Base-by-base conservation (phyloP, 2,113 vertebrate species). In the Protomyctophum bolini region DNA sequence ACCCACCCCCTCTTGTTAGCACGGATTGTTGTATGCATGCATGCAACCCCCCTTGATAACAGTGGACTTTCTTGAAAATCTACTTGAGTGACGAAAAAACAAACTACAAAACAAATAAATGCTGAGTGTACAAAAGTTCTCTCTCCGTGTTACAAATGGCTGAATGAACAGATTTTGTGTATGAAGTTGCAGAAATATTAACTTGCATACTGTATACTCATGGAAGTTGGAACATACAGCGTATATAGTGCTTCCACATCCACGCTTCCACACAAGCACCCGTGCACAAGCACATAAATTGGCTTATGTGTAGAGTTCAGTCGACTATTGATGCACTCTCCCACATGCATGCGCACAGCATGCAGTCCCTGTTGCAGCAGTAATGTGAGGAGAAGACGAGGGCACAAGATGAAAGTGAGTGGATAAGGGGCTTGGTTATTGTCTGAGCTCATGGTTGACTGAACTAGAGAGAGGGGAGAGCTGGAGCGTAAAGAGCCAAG, bases 301-400 rank as follows among this genome's bases (percentile, higher is more conserved):
- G 66, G 61, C 58, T 21, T 55, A n/a, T 70, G 33, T 41, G 33
- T 41, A 41, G 33, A 21, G 21, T 21, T 21, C 15, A 64, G 67
- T 61, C 66, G 78, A 61, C 55, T 69, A 63, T 71, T 1, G 33
- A 47, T 57, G 51, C 46, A 75, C 12, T 58, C 64, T 10, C 41
- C 10, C 33, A 55, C 28, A 54, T n/a, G 8, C 41, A 3, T 14
- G 64, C 66, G 72, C 67, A 5, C 72, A 79, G 78, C 70, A 82
- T 77, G 77, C 15, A 1, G 60, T 83, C 63, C 58, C 71, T 76
- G 65, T 83, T 12, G 61, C 75, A 70, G 77, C 82, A 75, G 75
- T 86, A 85, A 88, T 88, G 70, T 81, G 82, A 87, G 73, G 77
- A 80, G 83, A 85, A 84, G 70, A 48, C 41, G 9, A 48, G n/a